Conservation (phyloP, 2,888 invertebrate species). For the Diaprepes abbreviatus region DNA sequence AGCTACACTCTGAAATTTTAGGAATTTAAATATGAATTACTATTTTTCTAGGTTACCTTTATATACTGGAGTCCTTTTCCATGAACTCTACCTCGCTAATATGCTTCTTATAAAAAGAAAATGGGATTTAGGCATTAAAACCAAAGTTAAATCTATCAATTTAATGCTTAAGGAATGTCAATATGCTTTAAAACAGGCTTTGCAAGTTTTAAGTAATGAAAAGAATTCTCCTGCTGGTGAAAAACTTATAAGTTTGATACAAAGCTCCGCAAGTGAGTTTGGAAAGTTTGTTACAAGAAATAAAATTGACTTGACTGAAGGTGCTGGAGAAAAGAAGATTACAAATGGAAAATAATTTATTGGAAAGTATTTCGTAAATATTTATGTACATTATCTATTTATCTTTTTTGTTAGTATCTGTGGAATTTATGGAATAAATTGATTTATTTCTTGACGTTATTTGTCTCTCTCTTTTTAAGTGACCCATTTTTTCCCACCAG, state of each 20-base stretch:
- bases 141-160: constrained; percentile 65
- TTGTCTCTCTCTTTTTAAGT: too few species aligned
- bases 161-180: constrained; percentile 68
- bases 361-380: background rate
- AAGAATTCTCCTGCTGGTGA: constrained; percentile 71
- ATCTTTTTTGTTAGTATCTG: background rate
- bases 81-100: constrained; percentile 70
- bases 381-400: too few species aligned
- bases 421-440: background rate
- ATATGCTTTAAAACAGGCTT: constrained; percentile 66
- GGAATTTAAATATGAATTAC: background rate
- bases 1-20: too few species aligned
- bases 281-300: constrained; percentile 70
- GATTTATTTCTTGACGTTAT: too few species aligned
- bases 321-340: background rate
- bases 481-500: too few species aligned
- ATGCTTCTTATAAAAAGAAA: constrained; percentile 60
- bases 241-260: constrained; percentile 69
- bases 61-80: constrained; percentile 83
- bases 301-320: constrained; percentile 52
- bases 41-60: constrained; percentile 72
- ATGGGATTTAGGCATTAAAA: constrained; percentile 64
- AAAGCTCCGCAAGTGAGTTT: constrained; percentile 69
- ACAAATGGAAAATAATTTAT: background rate
- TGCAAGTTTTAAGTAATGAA: constrained; percentile 70